phyloP scores from a whole-genome alignment of 2,797 vertebrate species.

The Neosilurus mollespiculum region DNA sequence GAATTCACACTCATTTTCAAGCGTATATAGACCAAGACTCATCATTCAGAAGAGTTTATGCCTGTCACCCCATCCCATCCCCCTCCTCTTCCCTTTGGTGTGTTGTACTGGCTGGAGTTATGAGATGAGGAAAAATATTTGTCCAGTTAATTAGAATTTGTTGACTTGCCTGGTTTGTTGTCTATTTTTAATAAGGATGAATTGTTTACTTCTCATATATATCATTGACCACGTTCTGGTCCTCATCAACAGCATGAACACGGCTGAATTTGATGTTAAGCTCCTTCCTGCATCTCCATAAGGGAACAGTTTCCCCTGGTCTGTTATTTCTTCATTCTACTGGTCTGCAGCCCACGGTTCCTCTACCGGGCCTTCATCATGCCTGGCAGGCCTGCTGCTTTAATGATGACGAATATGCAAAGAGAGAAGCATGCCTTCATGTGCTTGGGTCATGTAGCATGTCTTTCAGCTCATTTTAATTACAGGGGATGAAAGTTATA shows the following conservation, averaged over 20 bases:
- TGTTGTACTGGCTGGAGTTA: too few relatives aligned
- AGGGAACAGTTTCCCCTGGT: not conserved
- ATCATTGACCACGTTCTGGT: not conserved
- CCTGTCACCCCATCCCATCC: too few relatives aligned
- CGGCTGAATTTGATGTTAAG: not conserved
- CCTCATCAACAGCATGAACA: not conserved
- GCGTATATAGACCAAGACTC: too few relatives aligned
- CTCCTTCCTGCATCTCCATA: slow-evolving; percentile 6
- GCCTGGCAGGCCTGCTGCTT: slow-evolving; percentile 46
- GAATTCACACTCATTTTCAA: too few relatives aligned
- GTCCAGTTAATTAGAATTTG: not conserved
- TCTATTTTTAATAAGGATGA: not conserved
- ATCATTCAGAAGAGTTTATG: too few relatives aligned
- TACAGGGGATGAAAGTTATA: slow-evolving; percentile 21
- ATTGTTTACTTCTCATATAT: not conserved
- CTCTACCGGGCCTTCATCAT: slow-evolving; percentile 43
- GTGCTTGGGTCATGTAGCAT: slow-evolving; percentile 29
- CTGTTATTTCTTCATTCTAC: slow-evolving; percentile 43
- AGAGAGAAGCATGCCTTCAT: slow-evolving; percentile 45
- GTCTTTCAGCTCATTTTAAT: slow-evolving; percentile 46
- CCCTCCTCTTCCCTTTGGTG: too few relatives aligned
- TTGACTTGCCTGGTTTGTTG: not conserved
- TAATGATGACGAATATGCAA: slow-evolving; percentile 50
- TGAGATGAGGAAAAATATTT: not conserved
- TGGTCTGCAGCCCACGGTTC: slow-evolving; percentile 38